Evolutionary conservation across 2,888 invertebrate species (phyloP).

Genomic region (Drosophila parthenogenetica): DNA sequence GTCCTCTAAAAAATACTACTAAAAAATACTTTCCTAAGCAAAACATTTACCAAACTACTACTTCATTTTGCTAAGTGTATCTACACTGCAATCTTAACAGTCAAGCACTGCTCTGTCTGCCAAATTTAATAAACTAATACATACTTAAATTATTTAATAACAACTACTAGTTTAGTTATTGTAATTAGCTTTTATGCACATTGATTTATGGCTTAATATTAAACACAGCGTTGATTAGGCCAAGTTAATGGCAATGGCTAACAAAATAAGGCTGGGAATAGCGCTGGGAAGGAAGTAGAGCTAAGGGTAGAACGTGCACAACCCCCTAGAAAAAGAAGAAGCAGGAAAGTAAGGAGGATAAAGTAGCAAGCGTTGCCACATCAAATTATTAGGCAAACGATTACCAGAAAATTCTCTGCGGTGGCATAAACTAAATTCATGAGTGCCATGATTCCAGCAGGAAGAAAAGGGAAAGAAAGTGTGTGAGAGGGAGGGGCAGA

Average conservation of each 20-base stretch:
- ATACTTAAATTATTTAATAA: background rate
- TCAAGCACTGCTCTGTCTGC: background rate
- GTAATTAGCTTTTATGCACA: constrained; percentile 8
- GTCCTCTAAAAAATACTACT: too few species aligned
- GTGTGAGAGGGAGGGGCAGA: background rate
- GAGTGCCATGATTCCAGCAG: constrained; percentile 73
- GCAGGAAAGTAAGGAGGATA: constrained; percentile 23
- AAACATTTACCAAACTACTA: background rate
- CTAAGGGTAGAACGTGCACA: background rate
- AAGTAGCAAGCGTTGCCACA: constrained; percentile 36
- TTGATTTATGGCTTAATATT: constrained; percentile 22
- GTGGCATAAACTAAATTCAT: constrained; percentile 82
- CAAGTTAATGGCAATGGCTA: constrained; percentile 32
- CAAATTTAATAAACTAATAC: background rate
- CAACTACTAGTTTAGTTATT: background rate
- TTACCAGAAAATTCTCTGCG: constrained; percentile 76
- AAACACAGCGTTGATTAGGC: constrained; percentile 15
- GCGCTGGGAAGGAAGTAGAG: background rate
- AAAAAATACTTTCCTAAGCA: background rate
- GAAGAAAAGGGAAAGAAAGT: background rate
- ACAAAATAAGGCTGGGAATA: constrained; percentile 31
- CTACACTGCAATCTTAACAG: background rate
- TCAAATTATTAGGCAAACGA: constrained; percentile 75
- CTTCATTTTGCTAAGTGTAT: too few species aligned
- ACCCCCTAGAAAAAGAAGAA: background rate